phyloP scores from a whole-genome alignment of 2,113 vertebrate genomes.

The Cygnus buccinator region DNA sequence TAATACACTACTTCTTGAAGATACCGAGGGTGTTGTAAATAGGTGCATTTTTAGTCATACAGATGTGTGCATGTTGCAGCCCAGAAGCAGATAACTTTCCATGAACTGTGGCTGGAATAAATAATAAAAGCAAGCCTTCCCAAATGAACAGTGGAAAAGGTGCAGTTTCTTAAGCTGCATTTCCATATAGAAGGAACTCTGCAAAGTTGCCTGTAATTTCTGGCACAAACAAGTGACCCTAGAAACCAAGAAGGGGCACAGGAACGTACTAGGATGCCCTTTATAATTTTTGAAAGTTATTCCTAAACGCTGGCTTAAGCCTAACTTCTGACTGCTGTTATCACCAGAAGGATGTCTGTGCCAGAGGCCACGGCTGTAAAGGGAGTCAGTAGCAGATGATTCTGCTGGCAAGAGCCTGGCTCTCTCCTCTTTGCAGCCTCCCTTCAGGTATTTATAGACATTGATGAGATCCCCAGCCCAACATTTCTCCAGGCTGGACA shows the following conservation, averaged over 20 bases:
- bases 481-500: not conserved
- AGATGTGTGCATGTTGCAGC: not conserved
- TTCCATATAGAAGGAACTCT: not conserved
- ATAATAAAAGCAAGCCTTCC: not conserved
- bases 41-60: not conserved
- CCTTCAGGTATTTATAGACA: not conserved
- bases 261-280: not conserved
- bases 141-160: not conserved
- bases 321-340: not conserved
- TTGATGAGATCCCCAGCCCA: not conserved
- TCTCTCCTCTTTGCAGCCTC: not conserved
- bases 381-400: not conserved
- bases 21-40: not conserved
- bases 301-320: not conserved
- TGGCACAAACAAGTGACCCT: not conserved
- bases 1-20: not conserved
- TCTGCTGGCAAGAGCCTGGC: not conserved
- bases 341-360: not conserved
- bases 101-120: not conserved
- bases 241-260: not conserved
- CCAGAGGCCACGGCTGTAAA: not conserved
- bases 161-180: rapidly evolving
- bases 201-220: not conserved
- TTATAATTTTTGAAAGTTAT: not conserved
- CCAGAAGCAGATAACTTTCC: not conserved